A percentile compares a stretch with the other conserved stretches of the same genome.
These are phyloP conservation scores for Drosophila nr. perissopoda DNA, from an alignment of 2,888 invertebrate genomes.

Conservation along the genomic window DNA sequence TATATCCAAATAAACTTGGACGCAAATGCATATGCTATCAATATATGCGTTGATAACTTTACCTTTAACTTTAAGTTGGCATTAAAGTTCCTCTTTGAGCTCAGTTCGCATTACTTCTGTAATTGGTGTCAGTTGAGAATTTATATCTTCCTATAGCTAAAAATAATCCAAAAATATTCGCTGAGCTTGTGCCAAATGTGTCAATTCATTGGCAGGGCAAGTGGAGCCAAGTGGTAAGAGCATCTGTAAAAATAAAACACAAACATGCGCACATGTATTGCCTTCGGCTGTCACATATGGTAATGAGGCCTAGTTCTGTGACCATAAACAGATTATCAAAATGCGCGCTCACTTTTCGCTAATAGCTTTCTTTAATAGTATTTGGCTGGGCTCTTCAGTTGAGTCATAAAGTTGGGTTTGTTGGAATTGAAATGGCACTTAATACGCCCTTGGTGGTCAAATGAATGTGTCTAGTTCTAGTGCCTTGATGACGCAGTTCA, in stretches of 20 bases:
- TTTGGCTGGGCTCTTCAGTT: slow-evolving; percentile 33
- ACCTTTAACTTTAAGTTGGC: neutral
- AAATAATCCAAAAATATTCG: slow-evolving; percentile 30
- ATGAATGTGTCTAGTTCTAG: slow-evolving; percentile 12
- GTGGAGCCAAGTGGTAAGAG: slow-evolving; percentile 56
- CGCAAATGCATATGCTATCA: neutral
- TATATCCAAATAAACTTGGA: neutral
- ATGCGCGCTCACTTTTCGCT: slow-evolving; percentile 61
- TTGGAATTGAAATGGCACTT: slow-evolving; percentile 34
- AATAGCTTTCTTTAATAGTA: slow-evolving; percentile 29
- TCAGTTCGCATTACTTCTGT: slow-evolving; percentile 15
- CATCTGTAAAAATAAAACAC: slow-evolving; percentile 45
- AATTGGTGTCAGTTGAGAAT: slow-evolving; percentile 28
- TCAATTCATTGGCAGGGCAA: slow-evolving; percentile 56
- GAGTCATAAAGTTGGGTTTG: slow-evolving; percentile 54
- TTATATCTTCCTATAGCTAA: slow-evolving; percentile 17
- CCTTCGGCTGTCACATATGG: slow-evolving; percentile 61
- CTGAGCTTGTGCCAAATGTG: slow-evolving; percentile 64
- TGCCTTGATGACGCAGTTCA: slow-evolving; percentile 41
- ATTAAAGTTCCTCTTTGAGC: neutral
- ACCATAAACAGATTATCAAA: slow-evolving; percentile 67
- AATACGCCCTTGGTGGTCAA: slow-evolving; percentile 55
- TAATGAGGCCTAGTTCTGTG: slow-evolving; percentile 80
- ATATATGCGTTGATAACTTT: neutral
- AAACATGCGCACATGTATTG: slow-evolving; percentile 31